These are phyloP conservation scores for Drosophila paranaensis DNA, from an alignment of 2,888 invertebrate genomes.

Conservation along the genomic window DNA sequence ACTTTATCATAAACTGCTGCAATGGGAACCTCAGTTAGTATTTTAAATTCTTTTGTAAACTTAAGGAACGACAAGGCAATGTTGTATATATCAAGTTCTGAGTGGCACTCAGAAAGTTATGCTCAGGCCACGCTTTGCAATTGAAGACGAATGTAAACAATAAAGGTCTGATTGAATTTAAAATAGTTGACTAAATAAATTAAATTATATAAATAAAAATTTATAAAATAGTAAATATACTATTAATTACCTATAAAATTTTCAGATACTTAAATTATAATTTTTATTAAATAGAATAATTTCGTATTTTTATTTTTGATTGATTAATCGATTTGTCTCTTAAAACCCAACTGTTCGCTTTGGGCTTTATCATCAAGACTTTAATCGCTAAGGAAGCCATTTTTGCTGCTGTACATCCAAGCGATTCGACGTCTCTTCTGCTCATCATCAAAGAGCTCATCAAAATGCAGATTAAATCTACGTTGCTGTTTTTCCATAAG, in stretches of 20 bases:
- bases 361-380: neutral
- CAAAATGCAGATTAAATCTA: slow-evolving; percentile 65
- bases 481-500: slow-evolving; percentile 14
- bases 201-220: neutral
- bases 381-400: neutral
- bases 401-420: neutral
- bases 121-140: neutral
- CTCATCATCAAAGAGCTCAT: slow-evolving; percentile 30
- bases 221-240: too few relatives aligned
- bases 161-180: neutral
- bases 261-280: too few relatives aligned
- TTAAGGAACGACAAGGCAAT: neutral
- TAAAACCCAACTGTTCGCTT: too few relatives aligned
- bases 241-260: too few relatives aligned
- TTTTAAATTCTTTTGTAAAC: neutral
- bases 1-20: too few relatives aligned
- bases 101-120: neutral
- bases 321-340: neutral
- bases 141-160: neutral
- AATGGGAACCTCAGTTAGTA: neutral
- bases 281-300: too few relatives aligned
- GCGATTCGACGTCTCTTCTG: slow-evolving; percentile 8
- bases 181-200: neutral
- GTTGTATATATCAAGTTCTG: neutral
- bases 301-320: neutral